These are phyloP conservation scores for Holacanthus passer DNA, from an alignment of 2,113 vertebrate genomes.

Conservation along the genomic window DNA sequence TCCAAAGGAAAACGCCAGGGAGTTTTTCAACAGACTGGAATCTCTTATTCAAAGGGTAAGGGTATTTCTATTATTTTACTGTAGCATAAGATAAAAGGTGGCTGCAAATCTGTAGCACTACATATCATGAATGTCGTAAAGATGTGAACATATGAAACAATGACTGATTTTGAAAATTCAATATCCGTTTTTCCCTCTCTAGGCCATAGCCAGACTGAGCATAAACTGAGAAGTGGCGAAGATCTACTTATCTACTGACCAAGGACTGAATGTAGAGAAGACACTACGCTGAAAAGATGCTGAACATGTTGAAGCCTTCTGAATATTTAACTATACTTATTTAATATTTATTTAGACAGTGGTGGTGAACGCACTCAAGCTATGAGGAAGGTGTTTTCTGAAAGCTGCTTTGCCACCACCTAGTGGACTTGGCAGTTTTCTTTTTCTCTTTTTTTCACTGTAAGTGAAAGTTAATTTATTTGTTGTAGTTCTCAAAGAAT, in stretches of 20 bases:
- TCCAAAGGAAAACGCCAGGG: conserved; percentile 11
- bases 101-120: neutral
- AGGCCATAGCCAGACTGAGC: conserved; percentile 40
- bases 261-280: conserved; percentile 52
- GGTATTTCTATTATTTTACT: neutral
- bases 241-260: conserved; percentile 8
- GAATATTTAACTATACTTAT: conserved; percentile 74
- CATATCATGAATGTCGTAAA: neutral
- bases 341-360: conserved; percentile 75
- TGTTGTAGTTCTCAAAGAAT: conserved; percentile 70
- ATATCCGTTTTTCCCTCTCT: neutral
- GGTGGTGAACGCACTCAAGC: conserved; percentile 30
- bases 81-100: neutral
- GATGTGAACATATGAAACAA: neutral
- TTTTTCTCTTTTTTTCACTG: conserved; percentile 6
- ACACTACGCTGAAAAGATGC: conserved; percentile 77
- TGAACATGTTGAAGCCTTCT: conserved; percentile 27
- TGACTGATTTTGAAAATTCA: neutral
- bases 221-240: conserved; percentile 11
- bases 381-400: conserved; percentile 26
- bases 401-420: conserved; percentile 73
- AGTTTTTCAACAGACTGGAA: conserved; percentile 69
- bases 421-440: conserved; percentile 48
- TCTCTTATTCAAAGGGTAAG: conserved; percentile 76
- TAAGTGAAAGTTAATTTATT: conserved; percentile 59